These are phyloP conservation scores for Leptopilina myrica DNA, from an alignment of 2,888 invertebrate genomes.

Conservation along the genomic window DNA sequence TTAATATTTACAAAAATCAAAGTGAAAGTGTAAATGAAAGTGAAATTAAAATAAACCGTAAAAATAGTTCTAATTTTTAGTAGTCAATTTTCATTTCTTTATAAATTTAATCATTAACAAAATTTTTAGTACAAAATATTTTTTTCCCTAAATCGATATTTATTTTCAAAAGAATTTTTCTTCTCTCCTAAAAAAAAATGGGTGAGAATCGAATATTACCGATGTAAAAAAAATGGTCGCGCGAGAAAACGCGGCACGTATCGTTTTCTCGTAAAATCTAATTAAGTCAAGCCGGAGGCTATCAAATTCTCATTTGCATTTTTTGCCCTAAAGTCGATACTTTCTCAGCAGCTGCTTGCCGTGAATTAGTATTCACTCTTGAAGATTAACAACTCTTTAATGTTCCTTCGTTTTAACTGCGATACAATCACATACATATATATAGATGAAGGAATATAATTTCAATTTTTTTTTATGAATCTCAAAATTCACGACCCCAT, in stretches of 20 bases:
- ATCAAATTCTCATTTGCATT: slow-evolving; percentile 35
- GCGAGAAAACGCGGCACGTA: not conserved
- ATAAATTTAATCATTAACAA: no score
- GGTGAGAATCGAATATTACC: not conserved
- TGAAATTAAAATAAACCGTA: no score
- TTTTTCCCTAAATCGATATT: no score
- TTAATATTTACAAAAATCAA: no score
- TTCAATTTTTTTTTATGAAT: no score
- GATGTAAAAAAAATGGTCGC: not conserved
- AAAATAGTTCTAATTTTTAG: no score
- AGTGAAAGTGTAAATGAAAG: no score
- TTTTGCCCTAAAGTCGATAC: slow-evolving; percentile 36
- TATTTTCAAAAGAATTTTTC: not conserved
- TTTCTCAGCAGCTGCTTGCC: slow-evolving; percentile 15
- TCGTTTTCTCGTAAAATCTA: slow-evolving; percentile 30
- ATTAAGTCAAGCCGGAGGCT: slow-evolving; percentile 30
- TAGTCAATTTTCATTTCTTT: no score
- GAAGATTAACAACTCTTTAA: slow-evolving; percentile 30
- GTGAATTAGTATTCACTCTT: slow-evolving; percentile 24
- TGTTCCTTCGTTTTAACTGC: not conserved
- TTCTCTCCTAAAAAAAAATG: not conserved
- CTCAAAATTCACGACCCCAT: no score
- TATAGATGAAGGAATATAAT: no score
- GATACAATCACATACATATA: no score
- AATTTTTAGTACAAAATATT: no score